Percentiles rank a stretch among this genome's conserved stretches.
Evolutionary conservation across 2,888 invertebrate species (phyloP).

Genomic region (Sthenelais limicola): DNA sequence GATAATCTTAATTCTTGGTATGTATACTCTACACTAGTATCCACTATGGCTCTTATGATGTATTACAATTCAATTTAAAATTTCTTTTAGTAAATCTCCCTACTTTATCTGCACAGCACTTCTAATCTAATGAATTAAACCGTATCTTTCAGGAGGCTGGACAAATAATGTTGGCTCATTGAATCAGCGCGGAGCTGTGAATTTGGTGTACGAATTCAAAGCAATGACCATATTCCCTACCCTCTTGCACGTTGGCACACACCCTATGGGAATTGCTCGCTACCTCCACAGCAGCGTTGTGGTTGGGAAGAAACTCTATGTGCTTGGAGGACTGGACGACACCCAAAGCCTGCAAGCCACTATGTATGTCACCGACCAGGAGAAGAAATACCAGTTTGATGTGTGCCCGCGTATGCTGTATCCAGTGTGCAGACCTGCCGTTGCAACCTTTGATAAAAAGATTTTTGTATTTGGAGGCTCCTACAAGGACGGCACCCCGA

Average conservation of each 20-base stretch:
- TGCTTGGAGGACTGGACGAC: constrained; percentile 54
- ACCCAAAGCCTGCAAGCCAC: constrained; percentile 51
- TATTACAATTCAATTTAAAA: too few relatives aligned
- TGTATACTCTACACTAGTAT: too few relatives aligned
- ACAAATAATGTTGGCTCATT: constrained; percentile 46
- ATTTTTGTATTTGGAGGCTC: constrained; percentile 53
- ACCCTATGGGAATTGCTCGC: constrained; percentile 50
- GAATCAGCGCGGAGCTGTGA: constrained; percentile 52
- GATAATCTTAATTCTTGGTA: too few relatives aligned
- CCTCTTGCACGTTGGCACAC: constrained; percentile 53
- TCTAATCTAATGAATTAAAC: too few relatives aligned
- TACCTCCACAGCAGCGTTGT: constrained; percentile 52
- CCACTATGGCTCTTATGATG: too few relatives aligned
- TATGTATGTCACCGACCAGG: constrained; percentile 48
- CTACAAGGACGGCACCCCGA: constrained; percentile 45
- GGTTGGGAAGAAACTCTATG: constrained; percentile 43
- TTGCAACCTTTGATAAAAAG: constrained; percentile 43
- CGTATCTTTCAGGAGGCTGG: constrained; percentile 51
- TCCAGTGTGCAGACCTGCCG: constrained; percentile 49
- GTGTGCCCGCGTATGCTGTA: constrained; percentile 51
- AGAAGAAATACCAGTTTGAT: constrained; percentile 46
- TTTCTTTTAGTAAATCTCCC: too few relatives aligned
- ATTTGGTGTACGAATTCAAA: constrained; percentile 53
- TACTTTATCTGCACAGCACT: too few relatives aligned
- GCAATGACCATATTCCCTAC: constrained; percentile 54